Percentiles rank a stretch among this genome's conserved stretches.
Conservation (phyloP, 92 coral and sea anemone genomes). For the Bergia sp. region DNA sequence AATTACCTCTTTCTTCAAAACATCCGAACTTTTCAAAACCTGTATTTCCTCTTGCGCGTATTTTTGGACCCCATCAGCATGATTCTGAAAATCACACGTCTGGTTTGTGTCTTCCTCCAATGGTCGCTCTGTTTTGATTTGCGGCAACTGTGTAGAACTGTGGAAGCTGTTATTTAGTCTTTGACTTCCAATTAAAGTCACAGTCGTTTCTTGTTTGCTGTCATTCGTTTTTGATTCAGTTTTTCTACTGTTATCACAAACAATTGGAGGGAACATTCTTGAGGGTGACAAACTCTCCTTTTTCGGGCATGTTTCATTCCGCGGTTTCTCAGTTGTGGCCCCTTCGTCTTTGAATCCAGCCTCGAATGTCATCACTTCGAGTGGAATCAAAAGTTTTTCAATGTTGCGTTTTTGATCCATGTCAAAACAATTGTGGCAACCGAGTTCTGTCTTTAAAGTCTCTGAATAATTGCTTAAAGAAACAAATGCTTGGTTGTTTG, state of each 20-base stretch:
- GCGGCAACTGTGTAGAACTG: conserved; percentile 13
- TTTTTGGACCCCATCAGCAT: neutral
- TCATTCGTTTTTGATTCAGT: neutral
- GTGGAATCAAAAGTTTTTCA: neutral
- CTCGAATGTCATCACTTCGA: conserved; percentile 24
- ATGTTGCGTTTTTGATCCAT: conserved; percentile 20
- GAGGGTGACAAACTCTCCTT: neutral
- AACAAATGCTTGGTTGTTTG: neutral
- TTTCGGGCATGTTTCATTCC: neutral
- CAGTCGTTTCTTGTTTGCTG: neutral
- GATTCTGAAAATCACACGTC: neutral
- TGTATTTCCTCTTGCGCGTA: neutral
- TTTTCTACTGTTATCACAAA: neutral
- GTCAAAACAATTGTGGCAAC: neutral
- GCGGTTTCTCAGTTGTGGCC: neutral
- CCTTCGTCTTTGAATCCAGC: neutral
- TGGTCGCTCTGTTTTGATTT: neutral
- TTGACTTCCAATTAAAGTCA: neutral
- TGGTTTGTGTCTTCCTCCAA: neutral
- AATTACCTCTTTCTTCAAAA: conserved; percentile 7
- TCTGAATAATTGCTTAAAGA: neutral
- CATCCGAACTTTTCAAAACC: neutral
- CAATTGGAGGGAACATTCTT: conserved; percentile 13
- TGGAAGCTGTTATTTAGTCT: neutral
- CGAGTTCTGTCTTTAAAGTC: neutral